Evolutionary conservation across 2,797 vertebrate species (phyloP).

Genomic region (Borostomias antarcticus): DNA sequence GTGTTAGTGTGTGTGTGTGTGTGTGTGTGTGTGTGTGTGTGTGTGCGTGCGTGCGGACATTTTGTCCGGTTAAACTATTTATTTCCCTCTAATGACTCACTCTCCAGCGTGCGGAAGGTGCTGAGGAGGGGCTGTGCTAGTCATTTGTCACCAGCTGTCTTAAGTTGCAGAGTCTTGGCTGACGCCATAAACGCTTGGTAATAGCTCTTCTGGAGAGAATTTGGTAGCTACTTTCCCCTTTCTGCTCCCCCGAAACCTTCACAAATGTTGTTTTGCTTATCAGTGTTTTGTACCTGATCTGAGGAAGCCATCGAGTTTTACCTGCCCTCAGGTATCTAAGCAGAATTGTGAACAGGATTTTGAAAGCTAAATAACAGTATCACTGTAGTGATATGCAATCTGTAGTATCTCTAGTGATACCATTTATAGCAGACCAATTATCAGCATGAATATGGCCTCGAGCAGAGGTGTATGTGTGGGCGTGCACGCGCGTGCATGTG

Average conservation of each 20-base stretch:
- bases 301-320: background rate
- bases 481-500: too few relatives aligned
- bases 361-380: background rate
- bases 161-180: conserved; percentile 40
- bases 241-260: conserved; percentile 21
- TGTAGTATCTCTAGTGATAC: background rate
- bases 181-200: conserved; percentile 65
- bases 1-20: background rate
- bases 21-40: background rate
- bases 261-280: conserved; percentile 14
- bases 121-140: conserved; percentile 43
- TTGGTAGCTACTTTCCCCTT: conserved; percentile 40
- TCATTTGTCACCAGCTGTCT: conserved; percentile 63
- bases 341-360: background rate
- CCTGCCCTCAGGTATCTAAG: conserved; percentile 24
- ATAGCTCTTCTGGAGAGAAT: conserved; percentile 68
- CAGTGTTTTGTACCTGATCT: conserved; percentile 6
- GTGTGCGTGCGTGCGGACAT: background rate
- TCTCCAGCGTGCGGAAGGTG: conserved; percentile 35
- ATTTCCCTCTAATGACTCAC: conserved; percentile 57
- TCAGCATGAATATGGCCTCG: too few relatives aligned
- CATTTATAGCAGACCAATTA: too few relatives aligned
- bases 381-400: too few relatives aligned
- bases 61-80: conserved; percentile 48
- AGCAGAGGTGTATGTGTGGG: too few relatives aligned